phyloP scores from a whole-genome alignment of 2,113 vertebrate genomes.

The Phalacrocorax pelagicus region DNA sequence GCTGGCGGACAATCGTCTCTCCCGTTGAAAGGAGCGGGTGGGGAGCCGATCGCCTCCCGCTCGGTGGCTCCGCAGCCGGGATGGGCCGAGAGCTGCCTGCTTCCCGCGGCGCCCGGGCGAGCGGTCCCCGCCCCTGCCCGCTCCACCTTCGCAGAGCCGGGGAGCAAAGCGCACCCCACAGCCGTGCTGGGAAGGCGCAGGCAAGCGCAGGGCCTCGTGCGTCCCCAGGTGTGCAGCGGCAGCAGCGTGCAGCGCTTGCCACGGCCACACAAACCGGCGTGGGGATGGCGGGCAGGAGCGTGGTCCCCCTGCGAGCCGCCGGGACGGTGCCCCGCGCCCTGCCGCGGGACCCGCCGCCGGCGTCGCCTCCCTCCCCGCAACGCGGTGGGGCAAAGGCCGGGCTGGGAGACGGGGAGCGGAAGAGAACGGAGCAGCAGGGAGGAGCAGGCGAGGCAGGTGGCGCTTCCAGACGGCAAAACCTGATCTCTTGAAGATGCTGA shows the following conservation, averaged over 20 bases:
- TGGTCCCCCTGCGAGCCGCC: too few relatives aligned
- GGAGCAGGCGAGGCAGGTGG: background rate
- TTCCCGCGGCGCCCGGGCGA: too few relatives aligned
- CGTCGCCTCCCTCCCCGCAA: too few relatives aligned
- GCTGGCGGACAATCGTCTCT: background rate
- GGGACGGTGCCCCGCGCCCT: background rate
- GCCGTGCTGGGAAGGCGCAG: background rate
- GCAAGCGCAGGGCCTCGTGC: background rate
- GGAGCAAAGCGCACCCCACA: background rate
- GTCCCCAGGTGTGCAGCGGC: fast-evolving
- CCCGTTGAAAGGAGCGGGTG: background rate
- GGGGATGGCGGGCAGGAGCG: background rate
- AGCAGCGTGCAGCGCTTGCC: background rate
- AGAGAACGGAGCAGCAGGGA: background rate
- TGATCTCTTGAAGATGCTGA: background rate
- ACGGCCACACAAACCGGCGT: background rate
- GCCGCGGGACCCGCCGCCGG: fast-evolving
- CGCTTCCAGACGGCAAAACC: background rate
- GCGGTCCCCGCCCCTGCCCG: fast-evolving
- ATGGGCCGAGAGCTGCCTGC: background rate
- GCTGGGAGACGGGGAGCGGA: background rate
- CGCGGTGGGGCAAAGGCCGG: background rate
- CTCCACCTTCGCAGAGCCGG: background rate
- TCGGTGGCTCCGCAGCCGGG: background rate
- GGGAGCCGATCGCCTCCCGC: background rate